Percentiles rank a stretch among this genome's conserved stretches.
Evolutionary conservation across 2,113 vertebrate genomes (phyloP).

Genomic region (Carlito syrichta): DNA sequence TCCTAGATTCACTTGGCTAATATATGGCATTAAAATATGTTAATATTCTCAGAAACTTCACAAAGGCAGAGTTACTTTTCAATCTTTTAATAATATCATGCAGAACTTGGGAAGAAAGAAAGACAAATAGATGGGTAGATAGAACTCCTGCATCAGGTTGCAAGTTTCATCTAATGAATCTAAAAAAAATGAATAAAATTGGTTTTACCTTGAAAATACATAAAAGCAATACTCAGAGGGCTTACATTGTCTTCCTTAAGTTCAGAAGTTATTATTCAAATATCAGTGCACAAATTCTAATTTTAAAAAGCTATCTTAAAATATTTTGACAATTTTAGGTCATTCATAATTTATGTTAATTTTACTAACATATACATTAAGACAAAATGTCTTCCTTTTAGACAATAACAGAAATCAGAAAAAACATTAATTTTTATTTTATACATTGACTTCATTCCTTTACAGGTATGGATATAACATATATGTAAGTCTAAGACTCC

Average conservation of each 20-base stretch:
- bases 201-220: neutral
- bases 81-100: neutral
- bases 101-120: neutral
- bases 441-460: neutral
- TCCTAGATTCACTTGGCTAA: neutral
- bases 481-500: neutral
- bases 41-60: neutral
- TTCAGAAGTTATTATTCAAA: slow-evolving; percentile 3
- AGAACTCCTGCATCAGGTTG: neutral
- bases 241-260: neutral
- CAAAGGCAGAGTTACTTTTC: neutral
- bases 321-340: neutral
- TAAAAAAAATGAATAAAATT: slow-evolving; percentile 39
- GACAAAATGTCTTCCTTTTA: neutral
- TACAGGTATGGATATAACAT: neutral
- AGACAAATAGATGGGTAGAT: neutral
- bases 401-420: slow-evolving; percentile 8
- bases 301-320: neutral
- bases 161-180: slow-evolving; percentile 13
- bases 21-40: neutral
- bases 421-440: neutral
- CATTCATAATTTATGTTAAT: neutral
- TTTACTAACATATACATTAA: slow-evolving; percentile 16
- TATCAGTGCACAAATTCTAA: neutral
- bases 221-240: neutral